These are phyloP conservation scores for Amorpha juglandis DNA, from an alignment of 2,888 invertebrate genomes.

Conservation along the genomic window DNA sequence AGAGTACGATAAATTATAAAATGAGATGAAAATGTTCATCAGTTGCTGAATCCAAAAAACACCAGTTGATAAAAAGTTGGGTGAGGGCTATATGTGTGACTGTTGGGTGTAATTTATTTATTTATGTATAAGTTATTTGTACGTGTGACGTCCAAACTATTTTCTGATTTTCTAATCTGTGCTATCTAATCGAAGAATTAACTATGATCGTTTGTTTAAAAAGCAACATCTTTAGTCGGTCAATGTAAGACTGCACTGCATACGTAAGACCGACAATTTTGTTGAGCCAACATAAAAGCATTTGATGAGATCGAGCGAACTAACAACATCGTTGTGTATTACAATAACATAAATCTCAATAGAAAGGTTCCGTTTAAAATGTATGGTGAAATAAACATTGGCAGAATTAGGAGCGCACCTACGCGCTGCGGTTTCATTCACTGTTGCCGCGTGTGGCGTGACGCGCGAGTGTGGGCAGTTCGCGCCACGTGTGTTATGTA, in stretches of 20 bases:
- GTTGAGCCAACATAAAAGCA: constrained; percentile 17
- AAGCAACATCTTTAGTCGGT: not conserved
- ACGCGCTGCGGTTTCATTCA: constrained; percentile 30
- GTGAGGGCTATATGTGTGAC: no score
- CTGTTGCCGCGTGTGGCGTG: constrained; percentile 14
- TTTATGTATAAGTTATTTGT: no score
- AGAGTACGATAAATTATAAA: no score
- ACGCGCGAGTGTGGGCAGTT: constrained; percentile 11
- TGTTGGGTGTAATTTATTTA: no score
- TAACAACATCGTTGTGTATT: not conserved
- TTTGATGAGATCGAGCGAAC: constrained; percentile 14
- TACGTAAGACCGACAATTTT: not conserved
- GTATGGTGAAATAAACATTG: constrained; percentile 24
- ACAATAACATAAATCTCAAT: constrained; percentile 13
- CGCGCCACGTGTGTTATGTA: constrained; percentile 12
- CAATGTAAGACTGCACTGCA: not conserved
- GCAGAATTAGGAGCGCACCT: constrained; percentile 14
- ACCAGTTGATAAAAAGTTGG: no score
- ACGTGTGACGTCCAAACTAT: no score
- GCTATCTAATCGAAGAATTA: no score
- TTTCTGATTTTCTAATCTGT: no score
- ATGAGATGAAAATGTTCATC: no score
- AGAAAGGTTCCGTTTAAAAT: constrained; percentile 19
- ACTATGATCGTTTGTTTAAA: no score
- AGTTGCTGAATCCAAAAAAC: no score